Conservation (phyloP, 2,888 invertebrate species). For the Hypselothyrea guttata region DNA sequence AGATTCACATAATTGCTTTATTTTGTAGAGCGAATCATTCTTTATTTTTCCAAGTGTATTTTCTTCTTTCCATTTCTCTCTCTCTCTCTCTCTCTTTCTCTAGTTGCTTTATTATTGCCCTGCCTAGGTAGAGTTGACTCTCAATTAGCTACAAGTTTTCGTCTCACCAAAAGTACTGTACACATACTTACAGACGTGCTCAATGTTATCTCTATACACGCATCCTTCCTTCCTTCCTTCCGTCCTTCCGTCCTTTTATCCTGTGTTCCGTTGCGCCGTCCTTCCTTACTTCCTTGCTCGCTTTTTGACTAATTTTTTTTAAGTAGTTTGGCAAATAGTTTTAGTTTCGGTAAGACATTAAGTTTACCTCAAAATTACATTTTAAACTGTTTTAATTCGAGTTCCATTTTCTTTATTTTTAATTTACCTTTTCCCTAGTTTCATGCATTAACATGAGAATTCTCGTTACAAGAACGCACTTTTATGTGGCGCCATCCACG, state of each 20-base stretch:
- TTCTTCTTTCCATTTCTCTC: background rate
- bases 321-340: conserved; percentile 19
- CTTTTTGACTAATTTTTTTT: background rate
- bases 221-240: background rate
- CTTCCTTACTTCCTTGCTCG: background rate
- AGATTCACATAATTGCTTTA: too few species aligned
- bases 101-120: background rate
- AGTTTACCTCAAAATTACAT: background rate
- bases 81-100: background rate
- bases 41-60: too few species aligned
- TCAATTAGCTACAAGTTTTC: conserved; percentile 3
- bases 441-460: too few species aligned
- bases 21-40: too few species aligned
- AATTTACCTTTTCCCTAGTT: too few species aligned
- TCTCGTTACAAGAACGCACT: too few species aligned
- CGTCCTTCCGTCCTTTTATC: background rate
- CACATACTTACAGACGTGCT: conserved; percentile 5
- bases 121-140: background rate
- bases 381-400: conserved; percentile 1
- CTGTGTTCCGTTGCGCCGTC: too few species aligned
- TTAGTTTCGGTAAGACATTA: conserved; percentile 15
- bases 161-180: background rate
- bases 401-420: background rate
- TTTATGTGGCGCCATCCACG: too few species aligned
- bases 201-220: conserved; percentile 9